Evolutionary conservation across 1,140 invertebrate genomes (phyloP), one percentile per base, ranked within the genome.

Genomic region (Brachionus asplanchnoidis): DNA sequence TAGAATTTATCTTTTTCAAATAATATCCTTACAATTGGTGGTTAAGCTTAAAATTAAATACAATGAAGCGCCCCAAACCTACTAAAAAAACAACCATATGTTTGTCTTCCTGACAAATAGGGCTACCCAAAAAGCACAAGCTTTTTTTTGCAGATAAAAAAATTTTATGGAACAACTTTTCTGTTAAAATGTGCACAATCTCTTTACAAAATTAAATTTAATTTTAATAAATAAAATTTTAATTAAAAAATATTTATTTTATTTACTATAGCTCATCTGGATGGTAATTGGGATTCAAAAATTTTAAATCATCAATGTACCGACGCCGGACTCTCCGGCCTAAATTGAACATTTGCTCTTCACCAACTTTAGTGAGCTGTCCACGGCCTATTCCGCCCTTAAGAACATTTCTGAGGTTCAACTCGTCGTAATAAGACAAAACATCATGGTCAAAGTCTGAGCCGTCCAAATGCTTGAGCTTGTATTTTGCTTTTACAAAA

Each of bases 401-500:
- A 3, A 82, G 65, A 65, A 32, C 20, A 46, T 82, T 65, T 17
- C 36, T 42, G 0, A 82, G 7, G 46, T 82, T 82, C 12, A 82
- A n/a, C 14, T 68, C 9, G 28, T 82, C 79, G 17, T 65, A 82
- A 46, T 82, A 82, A 46, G 79, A 82, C 14, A 82, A 26, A 14
- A 42, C 7, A 42, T 82, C 79, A 68, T 80, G 77, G n/a, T 77
- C 44, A 82, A 82, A 82, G 65, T 82, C 79, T 11, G 79, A 44
- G n/a, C 42, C 42, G 20, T 82, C 79, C 17, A 82, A 12, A 46
- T 32, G 79, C n/a, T 68, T 60, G 1, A 82, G 79, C 36, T 46
- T 60, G 26, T 36, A 82, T 42, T 82, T 82, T 6, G 79, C 79
- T 23, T 65, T 60, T 11, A 82, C 79, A 65, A 36, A 82, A 32